phyloP scores from a whole-genome alignment of 2,888 invertebrate species.

The Mantis religiosa region DNA sequence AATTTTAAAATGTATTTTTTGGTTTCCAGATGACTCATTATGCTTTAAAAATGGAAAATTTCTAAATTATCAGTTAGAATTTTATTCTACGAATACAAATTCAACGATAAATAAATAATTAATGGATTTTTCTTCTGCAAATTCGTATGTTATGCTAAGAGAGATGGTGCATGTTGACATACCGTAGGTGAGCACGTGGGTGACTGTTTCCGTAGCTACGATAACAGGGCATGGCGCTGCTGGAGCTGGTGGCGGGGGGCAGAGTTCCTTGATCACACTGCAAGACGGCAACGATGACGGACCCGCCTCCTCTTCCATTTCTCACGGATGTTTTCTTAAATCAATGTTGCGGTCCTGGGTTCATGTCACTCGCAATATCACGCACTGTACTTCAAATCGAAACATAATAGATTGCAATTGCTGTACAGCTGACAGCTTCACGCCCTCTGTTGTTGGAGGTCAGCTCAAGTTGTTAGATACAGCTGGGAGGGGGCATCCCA shows the following conservation, averaged over 20 bases:
- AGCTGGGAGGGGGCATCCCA: background rate
- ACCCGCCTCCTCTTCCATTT: background rate
- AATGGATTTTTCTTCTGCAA: too few relatives aligned
- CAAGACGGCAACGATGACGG: background rate
- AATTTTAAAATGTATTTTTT: too few relatives aligned
- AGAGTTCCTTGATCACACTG: background rate
- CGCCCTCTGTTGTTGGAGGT: background rate
- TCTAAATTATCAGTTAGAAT: too few relatives aligned
- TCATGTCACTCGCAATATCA: background rate
- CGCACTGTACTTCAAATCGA: background rate
- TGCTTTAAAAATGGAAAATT: too few relatives aligned
- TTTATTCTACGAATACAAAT: too few relatives aligned
- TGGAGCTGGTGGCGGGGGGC: background rate
- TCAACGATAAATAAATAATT: too few relatives aligned
- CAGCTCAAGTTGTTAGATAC: background rate
- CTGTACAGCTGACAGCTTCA: background rate
- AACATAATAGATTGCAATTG: background rate
- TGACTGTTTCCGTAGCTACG: constrained; percentile 44
- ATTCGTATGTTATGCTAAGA: too few relatives aligned
- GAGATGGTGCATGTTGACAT: background rate
- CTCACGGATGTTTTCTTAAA: background rate
- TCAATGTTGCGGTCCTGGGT: background rate
- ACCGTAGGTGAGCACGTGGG: constrained; percentile 56
- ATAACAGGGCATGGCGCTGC: constrained; percentile 20
- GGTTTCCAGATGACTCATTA: too few relatives aligned